Evolutionary conservation across 2,888 invertebrate species (phyloP).

Genomic region (Acheta domesticus): DNA sequence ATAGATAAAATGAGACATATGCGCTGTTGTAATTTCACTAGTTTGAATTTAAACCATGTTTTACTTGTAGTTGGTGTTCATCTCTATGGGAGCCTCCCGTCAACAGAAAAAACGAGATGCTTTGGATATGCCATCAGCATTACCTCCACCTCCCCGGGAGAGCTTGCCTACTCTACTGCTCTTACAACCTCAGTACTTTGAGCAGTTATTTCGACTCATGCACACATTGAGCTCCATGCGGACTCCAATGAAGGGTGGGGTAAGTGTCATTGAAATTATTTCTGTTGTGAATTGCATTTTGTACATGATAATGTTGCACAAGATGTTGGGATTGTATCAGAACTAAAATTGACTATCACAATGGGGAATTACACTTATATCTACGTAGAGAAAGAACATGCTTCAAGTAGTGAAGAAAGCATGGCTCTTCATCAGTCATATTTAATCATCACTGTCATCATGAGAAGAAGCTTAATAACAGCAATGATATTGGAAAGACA

Average conservation of each 20-base stretch:
- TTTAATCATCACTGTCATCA: too few species aligned
- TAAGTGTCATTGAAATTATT: conserved; percentile 44
- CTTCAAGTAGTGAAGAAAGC: too few species aligned
- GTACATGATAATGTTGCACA: conserved; percentile 39
- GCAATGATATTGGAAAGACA: too few species aligned
- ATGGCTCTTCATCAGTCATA: too few species aligned
- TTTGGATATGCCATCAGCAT: conserved; percentile 77
- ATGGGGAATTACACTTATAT: conserved; percentile 27
- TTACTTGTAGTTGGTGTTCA: conserved; percentile 71
- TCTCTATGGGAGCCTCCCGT: conserved; percentile 77
- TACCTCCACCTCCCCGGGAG: conserved; percentile 82
- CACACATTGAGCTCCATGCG: conserved; percentile 85
- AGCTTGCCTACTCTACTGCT: conserved; percentile 81
- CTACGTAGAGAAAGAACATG: conserved; percentile 24
- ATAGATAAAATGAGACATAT: too few species aligned
- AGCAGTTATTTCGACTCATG: conserved; percentile 86
- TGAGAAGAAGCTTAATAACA: too few species aligned
- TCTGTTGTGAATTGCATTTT: conserved; percentile 27
- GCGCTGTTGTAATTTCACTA: too few species aligned
- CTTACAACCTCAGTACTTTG: conserved; percentile 82
- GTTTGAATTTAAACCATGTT: too few species aligned
- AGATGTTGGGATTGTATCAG: conserved; percentile 24
- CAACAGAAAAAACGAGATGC: conserved; percentile 61
- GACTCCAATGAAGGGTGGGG: conserved; percentile 67
- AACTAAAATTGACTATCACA: too few species aligned